Evolutionary conservation across 2,797 vertebrate species (phyloP).

Genomic region (Pangasius sanitwongsei): DNA sequence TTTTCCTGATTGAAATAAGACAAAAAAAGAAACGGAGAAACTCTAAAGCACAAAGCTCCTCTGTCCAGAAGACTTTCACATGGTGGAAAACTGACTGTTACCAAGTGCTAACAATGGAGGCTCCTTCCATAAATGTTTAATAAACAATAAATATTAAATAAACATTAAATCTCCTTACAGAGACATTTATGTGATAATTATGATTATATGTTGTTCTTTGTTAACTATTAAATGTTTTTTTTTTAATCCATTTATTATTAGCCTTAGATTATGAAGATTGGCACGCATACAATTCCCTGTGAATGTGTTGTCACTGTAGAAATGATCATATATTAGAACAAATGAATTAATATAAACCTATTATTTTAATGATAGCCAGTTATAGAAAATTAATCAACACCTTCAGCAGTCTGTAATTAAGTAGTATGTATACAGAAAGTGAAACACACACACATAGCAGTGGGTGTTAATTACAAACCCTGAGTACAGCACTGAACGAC

Average conservation of each 20-base stretch:
- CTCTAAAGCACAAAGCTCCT: neutral
- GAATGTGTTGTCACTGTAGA: neutral
- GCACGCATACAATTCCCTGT: neutral
- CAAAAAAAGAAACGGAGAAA: neutral
- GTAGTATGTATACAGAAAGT: neutral
- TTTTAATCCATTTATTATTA: neutral
- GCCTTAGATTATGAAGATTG: neutral
- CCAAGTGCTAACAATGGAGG: neutral
- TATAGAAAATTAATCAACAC: neutral
- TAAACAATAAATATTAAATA: neutral
- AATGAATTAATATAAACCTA: neutral
- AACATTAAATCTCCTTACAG: neutral
- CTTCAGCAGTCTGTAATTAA: neutral
- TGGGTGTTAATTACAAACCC: neutral
- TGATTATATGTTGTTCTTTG: neutral
- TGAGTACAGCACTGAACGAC: neutral
- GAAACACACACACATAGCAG: neutral
- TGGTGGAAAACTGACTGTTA: neutral
- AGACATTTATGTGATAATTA: too few relatives aligned
- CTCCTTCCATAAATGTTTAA: neutral
- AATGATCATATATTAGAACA: neutral
- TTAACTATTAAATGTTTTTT: neutral
- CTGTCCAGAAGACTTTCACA: neutral
- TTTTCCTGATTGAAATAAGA: neutral
- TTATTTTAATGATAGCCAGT: neutral